Conservation (phyloP, 2,797 vertebrate species). For the Myotis vivesi region DNA sequence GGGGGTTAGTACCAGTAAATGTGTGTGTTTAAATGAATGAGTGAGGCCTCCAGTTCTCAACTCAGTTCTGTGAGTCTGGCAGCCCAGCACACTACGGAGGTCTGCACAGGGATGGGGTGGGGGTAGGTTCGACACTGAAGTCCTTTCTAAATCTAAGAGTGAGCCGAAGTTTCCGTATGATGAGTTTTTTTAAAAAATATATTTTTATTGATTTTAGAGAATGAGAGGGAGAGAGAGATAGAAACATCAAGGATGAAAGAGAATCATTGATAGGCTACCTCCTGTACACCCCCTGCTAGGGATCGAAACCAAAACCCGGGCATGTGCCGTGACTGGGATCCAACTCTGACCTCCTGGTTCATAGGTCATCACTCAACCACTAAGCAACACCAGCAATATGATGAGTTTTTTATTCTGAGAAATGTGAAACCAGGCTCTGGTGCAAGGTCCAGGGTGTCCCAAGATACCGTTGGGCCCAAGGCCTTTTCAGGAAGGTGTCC, state of each 20-base stretch:
- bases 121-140: neutral
- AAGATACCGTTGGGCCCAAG: neutral
- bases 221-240: too few species aligned
- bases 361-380: too few species aligned
- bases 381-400: too few species aligned
- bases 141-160: neutral
- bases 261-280: too few species aligned
- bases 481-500: conserved; percentile 2
- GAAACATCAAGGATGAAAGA: too few species aligned
- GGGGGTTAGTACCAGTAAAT: neutral
- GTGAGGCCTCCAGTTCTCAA: neutral
- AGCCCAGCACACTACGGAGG: neutral
- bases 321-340: too few species aligned
- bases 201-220: too few species aligned
- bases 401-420: neutral
- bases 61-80: neutral
- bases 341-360: too few species aligned
- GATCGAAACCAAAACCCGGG: too few species aligned
- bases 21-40: neutral
- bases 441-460: neutral
- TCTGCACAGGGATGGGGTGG: too few species aligned
- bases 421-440: conserved; percentile 21
- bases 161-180: neutral
- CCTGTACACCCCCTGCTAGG: too few species aligned
- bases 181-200: neutral